Evolutionary conservation across 2,888 invertebrate species (phyloP), one percentile per base, ranked within the genome.

Genomic region (Nephrocerus scutellatus): DNA sequence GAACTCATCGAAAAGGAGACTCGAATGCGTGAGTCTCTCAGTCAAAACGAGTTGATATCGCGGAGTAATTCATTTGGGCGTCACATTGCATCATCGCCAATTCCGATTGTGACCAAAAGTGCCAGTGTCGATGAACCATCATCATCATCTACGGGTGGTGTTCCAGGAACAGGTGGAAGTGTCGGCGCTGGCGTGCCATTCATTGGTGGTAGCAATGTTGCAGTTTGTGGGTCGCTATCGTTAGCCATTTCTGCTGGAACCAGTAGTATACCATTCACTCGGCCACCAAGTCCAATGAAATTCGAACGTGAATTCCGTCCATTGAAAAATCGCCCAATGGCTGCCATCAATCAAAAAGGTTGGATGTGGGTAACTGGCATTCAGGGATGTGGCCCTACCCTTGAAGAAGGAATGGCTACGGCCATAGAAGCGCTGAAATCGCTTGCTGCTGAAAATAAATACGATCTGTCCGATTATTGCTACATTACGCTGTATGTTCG

Each of bases 331-430:
- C 73, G 72, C 49, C 74, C 80, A 41, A 72, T 73, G 53, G 76
- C 78, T 44, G 77, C 76, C 43, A 76, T 74, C 31, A 84, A 83
- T 66, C 74, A 72, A 56, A 79, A 79, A 44, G 89, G 89, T 29
- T 90, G 89, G 88, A 77, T 82, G 64, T 89, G 85, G 77, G 77
- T 88, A 36, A 82, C 86, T 14, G 86, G 86, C 23, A 76, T 89
- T 40, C 78, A 81, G 46, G 87, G 88, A 15, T 76, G 77, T 54
- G 77, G 80, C 36, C 59, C 71, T 10, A 78, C 79, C 58, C 74
- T 79, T 8, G 72, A 72, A 40, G 67, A 74, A 46, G 83, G 86
- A 12, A 80, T 84, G 58, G 73, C 74, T 49, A 74, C 77, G 52
- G 86, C 86, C 31, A 72, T 88, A 72, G 74, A 77, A 53, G 82